Base-by-base conservation (phyloP, 2,888 invertebrate species). In the Trichopria drosophilae region DNA sequence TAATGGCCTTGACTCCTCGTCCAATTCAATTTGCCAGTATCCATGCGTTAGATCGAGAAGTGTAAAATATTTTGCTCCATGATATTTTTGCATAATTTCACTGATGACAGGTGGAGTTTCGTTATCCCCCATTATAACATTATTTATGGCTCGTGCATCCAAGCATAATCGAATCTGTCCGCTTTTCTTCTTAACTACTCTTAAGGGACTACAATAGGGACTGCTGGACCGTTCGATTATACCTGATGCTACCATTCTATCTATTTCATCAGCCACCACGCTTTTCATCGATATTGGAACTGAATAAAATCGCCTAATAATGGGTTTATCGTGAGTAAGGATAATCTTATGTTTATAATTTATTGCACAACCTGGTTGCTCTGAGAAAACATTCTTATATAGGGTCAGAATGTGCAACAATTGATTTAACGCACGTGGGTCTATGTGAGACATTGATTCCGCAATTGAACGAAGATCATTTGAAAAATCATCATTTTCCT, bases 61-160 rank as follows among this genome's bases (percentile, higher is more conserved):
- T 2, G 48, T 50, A 7, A 62, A 55, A 19, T 36, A 53, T 12
- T 48, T 22, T 63, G 53, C 28, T 61, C 34, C 4, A n/a, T n/a
- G n/a, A n/a, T n/a, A n/a, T n/a, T n/a, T n/a, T n/a, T n/a, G n/a
- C n/a, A n/a, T n/a, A n/a, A 61, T 37, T 19, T 62, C 61, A 9
- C 39, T 37, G 9, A 53, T 50, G 6, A 53, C 12, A 0, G 57
- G 54, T 15, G 55, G 46, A 18, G 56, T 45, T 32, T 67, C 68
- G 15, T 61, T 55, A 42, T 69, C 67, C 1, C 58, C 47, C 10
- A 59, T 46, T 50, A 71, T 68, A 12, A 48, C 19, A 4, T 52
- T 51, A 46, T 70, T 69, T 10, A 69, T 24, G 45, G 48, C 52
- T 13, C 68, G 35, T 1, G 68, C 70, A 48, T 69, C n/a, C n/a